Conservation (phyloP, 2,797 vertebrate genomes). For the Artibeus lituratus region DNA sequence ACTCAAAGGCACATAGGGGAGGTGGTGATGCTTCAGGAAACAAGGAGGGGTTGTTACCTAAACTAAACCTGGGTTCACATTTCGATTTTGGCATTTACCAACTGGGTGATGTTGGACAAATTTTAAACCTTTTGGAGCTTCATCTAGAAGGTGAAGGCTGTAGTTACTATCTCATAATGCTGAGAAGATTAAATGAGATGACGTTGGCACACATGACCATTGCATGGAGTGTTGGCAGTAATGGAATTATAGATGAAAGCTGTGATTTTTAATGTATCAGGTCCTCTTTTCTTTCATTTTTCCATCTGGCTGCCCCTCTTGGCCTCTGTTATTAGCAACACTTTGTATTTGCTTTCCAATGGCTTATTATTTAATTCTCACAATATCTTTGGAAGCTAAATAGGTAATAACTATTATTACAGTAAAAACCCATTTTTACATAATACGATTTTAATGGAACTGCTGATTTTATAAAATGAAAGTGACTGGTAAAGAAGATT, state of each 20-base stretch:
- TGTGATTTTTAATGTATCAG: conserved; percentile 40
- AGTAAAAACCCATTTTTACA: conserved; percentile 78
- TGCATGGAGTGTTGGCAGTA: background rate
- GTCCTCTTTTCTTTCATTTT: conserved; percentile 32
- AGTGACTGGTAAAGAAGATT: conserved; percentile 78
- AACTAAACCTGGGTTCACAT: background rate
- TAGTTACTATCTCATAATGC: conserved; percentile 19
- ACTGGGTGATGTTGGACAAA: background rate
- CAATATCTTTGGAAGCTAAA: conserved; percentile 76
- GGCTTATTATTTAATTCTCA: conserved; percentile 78
- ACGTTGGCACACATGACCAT: background rate
- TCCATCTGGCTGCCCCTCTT: conserved; percentile 59
- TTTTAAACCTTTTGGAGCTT: background rate
- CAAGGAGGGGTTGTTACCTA: background rate
- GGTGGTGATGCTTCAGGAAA: background rate
- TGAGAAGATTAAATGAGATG: conserved; percentile 38
- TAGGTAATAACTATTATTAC: conserved; percentile 79
- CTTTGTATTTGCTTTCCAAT: conserved; percentile 75
- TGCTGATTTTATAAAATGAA: conserved; percentile 79
- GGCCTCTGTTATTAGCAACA: conserved; percentile 65
- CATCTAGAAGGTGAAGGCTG: background rate
- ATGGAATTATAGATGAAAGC: conserved; percentile 53
- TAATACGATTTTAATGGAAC: conserved; percentile 78
- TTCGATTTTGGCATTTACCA: background rate
- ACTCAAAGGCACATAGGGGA: accelerated